Base-by-base conservation (phyloP, 2,113 vertebrate genomes). In the Scolopax mira region DNA sequence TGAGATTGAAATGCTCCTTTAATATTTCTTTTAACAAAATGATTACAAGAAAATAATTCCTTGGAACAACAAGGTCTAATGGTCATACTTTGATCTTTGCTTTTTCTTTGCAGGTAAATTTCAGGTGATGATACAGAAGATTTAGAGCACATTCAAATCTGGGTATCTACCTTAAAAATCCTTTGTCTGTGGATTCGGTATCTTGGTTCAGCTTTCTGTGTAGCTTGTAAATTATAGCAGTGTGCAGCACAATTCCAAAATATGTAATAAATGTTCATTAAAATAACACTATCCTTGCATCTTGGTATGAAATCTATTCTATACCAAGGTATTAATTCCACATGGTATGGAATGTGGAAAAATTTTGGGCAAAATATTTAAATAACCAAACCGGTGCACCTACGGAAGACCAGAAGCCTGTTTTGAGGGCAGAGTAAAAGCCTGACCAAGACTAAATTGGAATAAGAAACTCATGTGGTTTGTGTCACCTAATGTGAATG, bases 101-200 rank as follows among this genome's bases (percentile, higher is more conserved):
- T 66, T 90, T 91, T 89, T 79, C 28, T 80, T 95, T 96, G 61
- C 96, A 99, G 99, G 99, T 98, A 99, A 99, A 98, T 99, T 99
- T 97, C 99, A 99, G 96, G 99, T 99, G 94, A 99, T 99, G 99
- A 99, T 99, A 97, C 99, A 99, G 98, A 99, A 99, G 97, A 97
- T 98, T 79, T 99, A 99, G 95, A 93, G 78, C 35, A 88, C 55
- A 35, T 83, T 92, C 64, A 88, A 69, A 94, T 95, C 46, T 64
- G 57, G 15, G 7, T 84, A 71, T 64, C 73, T 89, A 65, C 64
- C 55, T 90, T 91, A 85, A 80, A 92, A 89, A 77, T 49, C 39
- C 15, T 73, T 90, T 65, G 39, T 78, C 24, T 90, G 31, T 85
- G 46, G 48, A 75, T 64, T 85, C 46, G 23, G 4, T 86, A 8